Evolutionary conservation across 2,888 invertebrate species (phyloP), one percentile per base, ranked within the genome.

Genomic region (Pseudeuparius sepicola): DNA sequence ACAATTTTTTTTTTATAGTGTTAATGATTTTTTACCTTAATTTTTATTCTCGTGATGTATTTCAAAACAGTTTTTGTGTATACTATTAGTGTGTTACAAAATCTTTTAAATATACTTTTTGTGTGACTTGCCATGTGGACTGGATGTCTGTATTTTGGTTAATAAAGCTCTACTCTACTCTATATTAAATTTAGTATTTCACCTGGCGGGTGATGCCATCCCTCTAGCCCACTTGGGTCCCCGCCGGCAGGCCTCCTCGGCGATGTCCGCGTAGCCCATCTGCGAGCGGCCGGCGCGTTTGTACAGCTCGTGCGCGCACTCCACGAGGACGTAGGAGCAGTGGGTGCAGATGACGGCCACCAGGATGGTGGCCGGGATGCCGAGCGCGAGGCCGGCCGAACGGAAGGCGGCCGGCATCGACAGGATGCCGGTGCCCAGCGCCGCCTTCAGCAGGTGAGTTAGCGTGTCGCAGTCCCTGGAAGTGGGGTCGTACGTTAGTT

Each of bases 381-480:
- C 94, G 41, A 85, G 69, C 41, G 83, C 65, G 24, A 96, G 67
- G 23, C 97, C 97, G 4, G 90, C 77, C 57, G 80, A 75, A 60
- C 77, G 80, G 59, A 96, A 89, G 7, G 94, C 96, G 37, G 76
- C 71, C 0, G 96, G 96, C 86, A 97, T 89, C 2, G 94, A 75
- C 45, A 97, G 70, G 55, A 97, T 92, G 27, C 97, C 97, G 5
- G 94, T 94, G 14, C 97, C 97, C 37, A 97, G 73, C 18, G 93
- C 92, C 4, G 93, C 94, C 64, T 96, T 97, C 51, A 96, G 67
- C 44, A 97, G 71, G 70, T 96, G 93, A 48, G 90, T 89, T 48
- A 94, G 67, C 0, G 92, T 90, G 59, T 89, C 88, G 65, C 76
- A 75, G 64, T 90, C 86, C 44, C 92, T 93, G 64, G n/a, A 20